A percentile compares a stretch with the other conserved stretches of the same genome.
Evolutionary conservation across 2,888 invertebrate species (phyloP).

Genomic region (Fragum sueziense): DNA sequence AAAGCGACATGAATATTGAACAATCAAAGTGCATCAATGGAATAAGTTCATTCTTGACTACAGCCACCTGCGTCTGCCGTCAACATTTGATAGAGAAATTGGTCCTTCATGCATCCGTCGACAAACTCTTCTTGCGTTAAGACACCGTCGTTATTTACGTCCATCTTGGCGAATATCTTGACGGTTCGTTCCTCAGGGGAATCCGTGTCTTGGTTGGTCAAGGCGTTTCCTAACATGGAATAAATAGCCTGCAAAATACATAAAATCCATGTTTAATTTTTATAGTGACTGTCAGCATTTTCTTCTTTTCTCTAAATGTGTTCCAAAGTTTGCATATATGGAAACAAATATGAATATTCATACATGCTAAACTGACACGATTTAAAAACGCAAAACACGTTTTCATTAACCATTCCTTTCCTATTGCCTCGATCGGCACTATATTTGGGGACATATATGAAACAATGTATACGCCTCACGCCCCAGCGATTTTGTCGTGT

Average conservation of each 20-base stretch:
- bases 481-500: no score
- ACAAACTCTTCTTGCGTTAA: slow-evolving; percentile 99
- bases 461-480: no score
- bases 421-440: no score
- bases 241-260: slow-evolving; percentile 94
- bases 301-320: no score
- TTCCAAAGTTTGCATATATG: no score
- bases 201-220: slow-evolving; percentile 73
- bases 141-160: slow-evolving; percentile 99
- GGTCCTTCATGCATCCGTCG: slow-evolving; percentile 97
- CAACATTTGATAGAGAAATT: slow-evolving; percentile 80
- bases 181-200: slow-evolving; percentile 97
- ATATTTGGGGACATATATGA: no score
- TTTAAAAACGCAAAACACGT: no score
- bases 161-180: slow-evolving; percentile 99
- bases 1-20: background rate
- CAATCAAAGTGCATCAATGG: background rate
- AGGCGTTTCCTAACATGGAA: slow-evolving; percentile 96
- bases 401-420: no score
- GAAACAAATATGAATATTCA: no score
- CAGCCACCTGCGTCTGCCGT: slow-evolving; percentile 77
- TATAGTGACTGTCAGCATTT: no score
- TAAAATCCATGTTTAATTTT: background rate
- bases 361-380: no score
- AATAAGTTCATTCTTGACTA: slow-evolving; percentile 48